Base-by-base conservation (phyloP, 2,888 invertebrate species). In the Ptilodon capucinus region DNA sequence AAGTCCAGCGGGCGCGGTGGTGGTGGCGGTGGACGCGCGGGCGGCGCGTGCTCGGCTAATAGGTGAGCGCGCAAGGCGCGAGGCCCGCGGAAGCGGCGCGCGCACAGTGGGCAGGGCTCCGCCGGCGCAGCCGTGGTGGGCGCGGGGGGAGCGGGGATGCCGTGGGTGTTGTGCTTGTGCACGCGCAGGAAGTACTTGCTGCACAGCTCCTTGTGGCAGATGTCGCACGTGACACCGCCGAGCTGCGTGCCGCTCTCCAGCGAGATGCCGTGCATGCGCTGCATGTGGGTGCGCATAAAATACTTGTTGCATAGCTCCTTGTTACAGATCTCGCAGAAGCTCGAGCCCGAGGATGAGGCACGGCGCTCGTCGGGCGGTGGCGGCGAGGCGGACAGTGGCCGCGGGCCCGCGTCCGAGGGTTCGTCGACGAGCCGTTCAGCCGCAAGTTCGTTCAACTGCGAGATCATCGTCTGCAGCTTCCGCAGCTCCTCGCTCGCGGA, bases 251-350 rank as follows among this genome's bases (percentile, higher is more conserved):
- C 97, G 74, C 97, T 97, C 84, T 97, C 97, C 42, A 98, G 95
- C 78, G 97, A 97, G 69, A 98, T 98, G 38, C 97, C 97, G 84
- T 98, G 99, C 97, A 99, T 99, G 79, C 98, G 95, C 79, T 98
- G 96, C 97, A 99, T 99, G 91, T 99, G 99, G 1, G 99, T 99
- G 82, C 99, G 98, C 96, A 99, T 97, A 86, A 99, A 99, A 83
- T 99, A 99, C 86, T 99, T 99, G 92, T 99, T 99, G 92, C 99
- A 99, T 66, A 99, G 91, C 88, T 99, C 98, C 86, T 99, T 99
- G 91, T 99, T 98, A 88, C 99, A 99, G 58, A 99, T 98, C 81
- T 98, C 98, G 81, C 99, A 99, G 82, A 97, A 98, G 74, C 97
- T 97, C 54, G 96, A 96, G 1, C 96, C 88, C 14, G 86, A 83